Base-by-base conservation (phyloP, 2,113 vertebrate genomes). In the Saimiri boliviensis region DNA sequence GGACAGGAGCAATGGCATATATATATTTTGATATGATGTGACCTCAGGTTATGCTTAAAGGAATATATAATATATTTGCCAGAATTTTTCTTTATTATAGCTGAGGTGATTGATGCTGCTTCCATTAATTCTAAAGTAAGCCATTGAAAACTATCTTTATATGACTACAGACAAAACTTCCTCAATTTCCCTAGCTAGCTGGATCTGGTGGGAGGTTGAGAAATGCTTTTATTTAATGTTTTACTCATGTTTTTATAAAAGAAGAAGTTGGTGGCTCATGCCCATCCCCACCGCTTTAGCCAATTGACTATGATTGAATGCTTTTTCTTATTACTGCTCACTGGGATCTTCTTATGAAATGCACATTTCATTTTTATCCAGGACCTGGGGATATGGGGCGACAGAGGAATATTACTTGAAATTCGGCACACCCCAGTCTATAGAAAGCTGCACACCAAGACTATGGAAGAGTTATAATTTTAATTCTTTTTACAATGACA, bases 361-460 rank as follows among this genome's bases (percentile, higher is more conserved):
- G 97, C 92, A 97, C 96, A 97, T 96, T 98, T 98, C 95, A 96
- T 96, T 97, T 97, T 97, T 97, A 97, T 97, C 96, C 92, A 96
- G 73, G 95, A 96, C 94, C 96, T 95, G 95, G 96, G 96, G 96
- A 96, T 56, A 95, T 42, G 60, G 85, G 88, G 21, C 11, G 20
- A 97, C 85, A 80, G 90, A 95, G 77, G 91, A 94, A 96, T 96
- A 96, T 94, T 92, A 90, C 83, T 97, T 94, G 94, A 97, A 91
- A 93, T 86, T 96, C 25, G 1, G 84, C 58, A 91, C 40, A 56
- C 35, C 47, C 63, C 27, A 10, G 52, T 79, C 95, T 91, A 35
- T 10, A 81, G 95, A 92, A 97, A 91, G 56, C 68, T 8, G 58
- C 47, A 47, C 86, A 80, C 92, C 76, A 80, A 49, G 66, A 80